Evolutionary conservation across 2,113 vertebrate species (phyloP).

Genomic region (Entomyzon cyanotis): DNA sequence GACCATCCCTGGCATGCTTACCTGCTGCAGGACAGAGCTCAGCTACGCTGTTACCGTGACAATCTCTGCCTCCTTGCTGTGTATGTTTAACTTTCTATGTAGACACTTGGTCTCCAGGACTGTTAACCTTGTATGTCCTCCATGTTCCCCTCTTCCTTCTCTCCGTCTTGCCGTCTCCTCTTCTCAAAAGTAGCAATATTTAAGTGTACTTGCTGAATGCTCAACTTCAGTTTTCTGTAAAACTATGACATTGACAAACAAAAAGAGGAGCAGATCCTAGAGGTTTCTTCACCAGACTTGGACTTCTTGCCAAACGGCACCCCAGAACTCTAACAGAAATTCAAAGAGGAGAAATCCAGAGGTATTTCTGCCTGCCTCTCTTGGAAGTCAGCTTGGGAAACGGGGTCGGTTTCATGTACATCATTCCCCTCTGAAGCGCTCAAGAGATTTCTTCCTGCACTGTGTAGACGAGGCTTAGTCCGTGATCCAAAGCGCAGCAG

Average conservation of each 20-base stretch:
- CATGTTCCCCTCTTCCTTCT: not conserved
- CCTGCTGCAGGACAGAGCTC: not conserved
- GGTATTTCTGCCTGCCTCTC: not conserved
- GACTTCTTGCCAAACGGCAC: not conserved
- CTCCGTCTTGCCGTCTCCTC: not conserved
- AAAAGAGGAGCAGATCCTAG: not conserved
- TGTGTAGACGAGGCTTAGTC: slow-evolving; percentile 18
- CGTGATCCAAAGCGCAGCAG: not conserved
- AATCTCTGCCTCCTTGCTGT: slow-evolving; percentile 2
- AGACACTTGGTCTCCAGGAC: not conserved
- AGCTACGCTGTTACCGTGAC: not conserved
- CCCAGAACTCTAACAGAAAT: not conserved
- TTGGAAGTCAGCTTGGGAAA: slow-evolving; percentile 1
- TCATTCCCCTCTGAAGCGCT: slow-evolving; percentile 45
- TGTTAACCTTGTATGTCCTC: slow-evolving; percentile 19
- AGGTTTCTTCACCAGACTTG: slow-evolving; percentile 57
- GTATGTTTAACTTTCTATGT: not conserved
- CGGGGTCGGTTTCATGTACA: not conserved
- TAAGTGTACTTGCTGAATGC: not conserved
- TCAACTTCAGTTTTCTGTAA: slow-evolving; percentile 26
- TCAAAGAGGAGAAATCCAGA: not conserved
- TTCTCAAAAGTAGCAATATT: slow-evolving; percentile 18
- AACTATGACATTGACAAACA: not conserved
- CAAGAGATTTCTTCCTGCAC: slow-evolving; percentile 51
- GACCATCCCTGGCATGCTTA: not conserved